Base-by-base conservation (phyloP, 1,140 invertebrate species). In the Monochamus saltuarius region DNA sequence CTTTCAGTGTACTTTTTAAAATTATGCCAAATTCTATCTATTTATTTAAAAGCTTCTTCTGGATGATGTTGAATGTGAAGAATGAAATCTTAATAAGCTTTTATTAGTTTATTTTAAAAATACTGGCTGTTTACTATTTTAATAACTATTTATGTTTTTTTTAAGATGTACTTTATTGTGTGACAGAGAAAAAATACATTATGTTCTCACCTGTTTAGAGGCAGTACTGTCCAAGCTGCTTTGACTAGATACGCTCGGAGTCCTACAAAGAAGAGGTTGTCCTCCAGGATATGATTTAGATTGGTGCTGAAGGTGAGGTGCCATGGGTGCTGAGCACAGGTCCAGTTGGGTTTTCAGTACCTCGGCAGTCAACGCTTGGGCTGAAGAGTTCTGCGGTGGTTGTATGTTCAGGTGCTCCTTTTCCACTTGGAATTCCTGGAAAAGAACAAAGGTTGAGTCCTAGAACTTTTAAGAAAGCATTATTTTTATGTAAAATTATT, bases 241-340 rank as follows among this genome's bases (percentile, higher is more conserved):
- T 70, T 91, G 89, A 11, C 89, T 91, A n/a, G 88, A 89, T 52
- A 89, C 84, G 10, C 89, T 90, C 11, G 88, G 86, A 2, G 89
- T 91, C 40, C 89, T 80, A 34, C 79, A 79, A 22, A 79, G 73
- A 22, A 79, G 74, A 19, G 81, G 81, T 61, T 77, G 80, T 72
- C 71, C 72, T 34, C 69, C 67, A 1, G 82, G 80, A 57, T 82
- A 79, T 47, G 80, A 81, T 39, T 79, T 75, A 17, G 80, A 82
- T 67, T 84, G 82, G 65, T 83, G 81, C 43, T 78, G 77, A 34
- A 80, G 60, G 34, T 57, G 71, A 50, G 34, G 52, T 36, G 34
- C 49, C 19, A 59, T 58, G 45, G 36, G 59, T 62, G 78, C 77
- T 17, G 77, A 79, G 74, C 72, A 77, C 73, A 47, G 71, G 68